These are phyloP conservation scores for Phylloscopus trochilus DNA, from an alignment of 2,113 vertebrate species.

Conservation along the genomic window DNA sequence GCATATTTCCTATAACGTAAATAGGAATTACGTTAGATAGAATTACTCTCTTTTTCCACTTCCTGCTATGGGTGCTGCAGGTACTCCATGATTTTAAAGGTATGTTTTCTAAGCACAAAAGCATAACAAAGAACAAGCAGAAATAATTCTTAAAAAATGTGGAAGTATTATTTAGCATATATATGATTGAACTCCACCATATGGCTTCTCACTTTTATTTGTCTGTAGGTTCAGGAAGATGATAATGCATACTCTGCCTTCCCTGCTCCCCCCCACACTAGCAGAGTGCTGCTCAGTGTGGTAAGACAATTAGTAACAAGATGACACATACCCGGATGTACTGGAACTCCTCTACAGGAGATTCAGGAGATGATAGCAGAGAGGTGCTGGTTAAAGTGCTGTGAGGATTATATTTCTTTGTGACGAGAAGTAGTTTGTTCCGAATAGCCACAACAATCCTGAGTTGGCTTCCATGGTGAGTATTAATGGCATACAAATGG, in stretches of 20 bases:
- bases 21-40: background rate
- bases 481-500: slow-evolving; percentile 96
- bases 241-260: background rate
- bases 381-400: slow-evolving; percentile 61
- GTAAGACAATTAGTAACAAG: background rate
- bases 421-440: slow-evolving; percentile 96
- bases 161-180: background rate
- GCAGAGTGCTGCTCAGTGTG: background rate
- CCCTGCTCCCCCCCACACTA: fast-evolving
- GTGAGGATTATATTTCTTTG: slow-evolving; percentile 80
- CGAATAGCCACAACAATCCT: slow-evolving; percentile 92
- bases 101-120: background rate
- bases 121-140: background rate
- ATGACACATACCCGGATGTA: slow-evolving; percentile 89
- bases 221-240: background rate
- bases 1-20: slow-evolving; percentile 87
- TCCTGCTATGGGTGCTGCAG: background rate
- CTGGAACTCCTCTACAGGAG: slow-evolving; percentile 95
- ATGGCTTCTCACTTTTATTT: background rate
- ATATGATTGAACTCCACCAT: background rate
- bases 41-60: background rate
- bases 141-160: background rate
- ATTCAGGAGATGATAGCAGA: slow-evolving; percentile 68
- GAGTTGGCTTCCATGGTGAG: slow-evolving; percentile 90
- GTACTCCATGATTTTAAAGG: background rate